These are phyloP conservation scores for Carposina sasakii DNA, from an alignment of 1,140 invertebrate species.

Conservation along the genomic window DNA sequence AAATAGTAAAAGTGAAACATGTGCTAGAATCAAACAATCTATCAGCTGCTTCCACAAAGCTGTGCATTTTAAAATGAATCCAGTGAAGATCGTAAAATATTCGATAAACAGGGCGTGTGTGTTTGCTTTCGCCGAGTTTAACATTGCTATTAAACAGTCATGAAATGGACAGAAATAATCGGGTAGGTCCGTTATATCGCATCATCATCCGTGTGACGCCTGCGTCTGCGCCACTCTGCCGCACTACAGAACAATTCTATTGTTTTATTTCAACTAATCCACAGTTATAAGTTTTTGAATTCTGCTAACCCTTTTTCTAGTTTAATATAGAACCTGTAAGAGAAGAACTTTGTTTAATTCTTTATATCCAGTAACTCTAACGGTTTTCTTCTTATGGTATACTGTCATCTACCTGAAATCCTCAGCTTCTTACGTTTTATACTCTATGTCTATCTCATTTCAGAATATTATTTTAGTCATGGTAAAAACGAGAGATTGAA, in stretches of 20 bases:
- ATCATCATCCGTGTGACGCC: slow-evolving; percentile 61
- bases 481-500: too few relatives aligned
- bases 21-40: slow-evolving; percentile 62
- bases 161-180: slow-evolving; percentile 71
- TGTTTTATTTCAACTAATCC: slow-evolving; percentile 34
- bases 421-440: too few relatives aligned
- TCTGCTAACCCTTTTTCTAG: too few relatives aligned
- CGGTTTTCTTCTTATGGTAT: too few relatives aligned
- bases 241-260: slow-evolving; percentile 50
- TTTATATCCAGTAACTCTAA: too few relatives aligned
- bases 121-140: slow-evolving; percentile 67
- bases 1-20: slow-evolving; percentile 56
- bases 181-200: slow-evolving; percentile 65
- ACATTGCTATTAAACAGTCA: slow-evolving; percentile 71
- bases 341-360: too few relatives aligned
- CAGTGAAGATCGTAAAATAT: slow-evolving; percentile 67
- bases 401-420: too few relatives aligned
- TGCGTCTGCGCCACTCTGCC: slow-evolving; percentile 39
- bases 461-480: too few relatives aligned
- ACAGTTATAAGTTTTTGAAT: too few relatives aligned
- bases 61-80: slow-evolving; percentile 68
- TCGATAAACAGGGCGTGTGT: slow-evolving; percentile 66
- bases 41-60: slow-evolving; percentile 58
- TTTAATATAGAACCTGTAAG: too few relatives aligned
- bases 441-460: too few relatives aligned